phyloP scores from a whole-genome alignment of 2,113 vertebrate species.

The Balaeniceps rex region DNA sequence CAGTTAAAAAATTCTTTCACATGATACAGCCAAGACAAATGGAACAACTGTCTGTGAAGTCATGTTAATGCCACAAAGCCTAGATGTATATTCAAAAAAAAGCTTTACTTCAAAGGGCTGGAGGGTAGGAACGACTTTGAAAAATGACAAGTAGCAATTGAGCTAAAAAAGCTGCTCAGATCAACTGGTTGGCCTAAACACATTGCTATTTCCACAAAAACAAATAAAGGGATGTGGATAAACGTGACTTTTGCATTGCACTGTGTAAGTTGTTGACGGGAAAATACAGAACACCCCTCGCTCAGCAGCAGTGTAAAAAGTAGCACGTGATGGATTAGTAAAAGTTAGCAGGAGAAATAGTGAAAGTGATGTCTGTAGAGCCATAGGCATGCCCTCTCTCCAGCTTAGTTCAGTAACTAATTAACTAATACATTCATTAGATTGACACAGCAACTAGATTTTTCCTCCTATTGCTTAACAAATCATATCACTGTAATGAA shows the following conservation, averaged over 20 bases:
- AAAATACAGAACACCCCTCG: fast-evolving
- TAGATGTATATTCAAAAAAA: not conserved
- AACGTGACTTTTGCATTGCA: fast-evolving
- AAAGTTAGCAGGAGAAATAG: not conserved
- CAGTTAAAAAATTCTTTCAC: not conserved
- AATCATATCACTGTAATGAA: not conserved
- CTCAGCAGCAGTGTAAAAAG: not conserved
- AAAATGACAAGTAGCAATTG: not conserved
- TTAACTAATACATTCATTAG: not conserved
- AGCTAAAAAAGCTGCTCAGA: not conserved
- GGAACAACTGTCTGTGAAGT: not conserved
- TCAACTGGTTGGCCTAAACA: not conserved
- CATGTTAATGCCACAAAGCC: not conserved
- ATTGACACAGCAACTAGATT: not conserved
- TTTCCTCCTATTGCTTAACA: not conserved
- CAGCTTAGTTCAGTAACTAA: not conserved
- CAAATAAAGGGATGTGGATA: not conserved
- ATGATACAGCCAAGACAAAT: not conserved
- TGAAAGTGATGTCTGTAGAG: not conserved
- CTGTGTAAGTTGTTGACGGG: not conserved
- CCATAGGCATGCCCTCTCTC: not conserved
- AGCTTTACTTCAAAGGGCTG: not conserved
- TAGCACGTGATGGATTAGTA: not conserved
- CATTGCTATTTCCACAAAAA: not conserved
- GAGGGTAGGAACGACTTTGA: not conserved